phyloP scores from a whole-genome alignment of 1,140 invertebrate genomes.

The Diorhabda carinulata region DNA sequence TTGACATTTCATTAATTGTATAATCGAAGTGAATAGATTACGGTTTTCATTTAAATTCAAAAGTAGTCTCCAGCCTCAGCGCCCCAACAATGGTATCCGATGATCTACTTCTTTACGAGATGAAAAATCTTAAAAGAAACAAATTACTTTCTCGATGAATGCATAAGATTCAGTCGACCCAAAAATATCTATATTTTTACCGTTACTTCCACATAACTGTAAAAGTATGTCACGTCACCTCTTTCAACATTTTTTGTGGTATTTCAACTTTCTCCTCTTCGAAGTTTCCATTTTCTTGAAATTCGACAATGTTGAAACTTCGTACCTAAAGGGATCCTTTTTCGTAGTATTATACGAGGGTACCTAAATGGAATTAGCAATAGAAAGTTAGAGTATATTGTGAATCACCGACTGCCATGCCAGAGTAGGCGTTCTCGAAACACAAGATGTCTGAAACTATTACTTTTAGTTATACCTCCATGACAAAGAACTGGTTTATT shows the following conservation, averaged over 20 bases:
- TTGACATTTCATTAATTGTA: no score
- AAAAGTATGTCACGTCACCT: constrained; percentile 1
- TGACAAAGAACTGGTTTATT: no score
- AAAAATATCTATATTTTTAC: not conserved
- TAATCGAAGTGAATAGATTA: no score
- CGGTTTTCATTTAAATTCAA: no score
- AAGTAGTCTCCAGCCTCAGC: no score
- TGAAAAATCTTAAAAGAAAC: no score
- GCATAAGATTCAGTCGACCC: not conserved
- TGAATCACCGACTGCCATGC: not conserved
- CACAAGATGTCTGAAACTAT: not conserved
- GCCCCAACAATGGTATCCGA: no score
- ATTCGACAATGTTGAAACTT: not conserved
- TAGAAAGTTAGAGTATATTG: not conserved
- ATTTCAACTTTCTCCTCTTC: not conserved
- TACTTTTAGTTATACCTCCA: no score
- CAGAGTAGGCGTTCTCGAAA: not conserved
- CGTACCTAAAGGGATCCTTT: not conserved
- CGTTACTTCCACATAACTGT: constrained; percentile 4
- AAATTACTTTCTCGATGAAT: not conserved
- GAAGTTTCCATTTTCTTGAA: not conserved
- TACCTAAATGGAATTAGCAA: constrained; percentile 3
- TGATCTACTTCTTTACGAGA: no score
- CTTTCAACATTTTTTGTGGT: constrained; percentile 6
- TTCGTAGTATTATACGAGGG: not conserved